Evolutionary conservation across 2,797 vertebrate genomes (phyloP).

Genomic region (Aldrovandia affinis): DNA sequence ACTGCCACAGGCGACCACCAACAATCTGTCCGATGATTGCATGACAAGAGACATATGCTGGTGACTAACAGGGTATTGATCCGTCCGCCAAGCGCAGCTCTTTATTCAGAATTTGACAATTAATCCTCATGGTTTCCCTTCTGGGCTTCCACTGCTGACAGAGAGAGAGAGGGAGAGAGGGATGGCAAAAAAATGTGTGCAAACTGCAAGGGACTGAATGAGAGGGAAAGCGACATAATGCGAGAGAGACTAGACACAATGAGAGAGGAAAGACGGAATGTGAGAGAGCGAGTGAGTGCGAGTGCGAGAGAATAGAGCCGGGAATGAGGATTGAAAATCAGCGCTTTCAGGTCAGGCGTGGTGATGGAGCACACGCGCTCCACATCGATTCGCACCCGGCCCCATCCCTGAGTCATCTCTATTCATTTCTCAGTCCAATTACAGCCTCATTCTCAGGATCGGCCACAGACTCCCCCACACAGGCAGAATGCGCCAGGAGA

Average conservation of each 20-base stretch:
- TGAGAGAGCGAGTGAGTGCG: slow-evolving; percentile 16
- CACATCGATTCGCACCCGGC: not conserved
- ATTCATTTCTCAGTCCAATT: slow-evolving; percentile 25
- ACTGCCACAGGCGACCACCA: not conserved
- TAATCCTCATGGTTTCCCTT: slow-evolving; percentile 37
- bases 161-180: not conserved
- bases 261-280: not conserved
- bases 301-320: not conserved
- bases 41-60: slow-evolving; percentile 55
- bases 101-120: slow-evolving; percentile 48
- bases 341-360: not conserved
- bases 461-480: not conserved
- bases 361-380: not conserved
- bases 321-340: not conserved
- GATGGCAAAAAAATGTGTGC: too few species aligned
- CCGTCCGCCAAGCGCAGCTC: slow-evolving; percentile 51
- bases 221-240: not conserved
- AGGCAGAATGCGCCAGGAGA: not conserved
- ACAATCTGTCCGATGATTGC: slow-evolving; percentile 56
- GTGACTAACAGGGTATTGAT: slow-evolving; percentile 63
- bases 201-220: not conserved
- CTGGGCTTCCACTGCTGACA: slow-evolving; percentile 28
- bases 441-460: slow-evolving; percentile 24
- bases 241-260: not conserved
- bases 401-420: not conserved